phyloP scores from a whole-genome alignment of 37 sponge, comb jelly and placozoan genomes.

The Corticium candelabrum region DNA sequence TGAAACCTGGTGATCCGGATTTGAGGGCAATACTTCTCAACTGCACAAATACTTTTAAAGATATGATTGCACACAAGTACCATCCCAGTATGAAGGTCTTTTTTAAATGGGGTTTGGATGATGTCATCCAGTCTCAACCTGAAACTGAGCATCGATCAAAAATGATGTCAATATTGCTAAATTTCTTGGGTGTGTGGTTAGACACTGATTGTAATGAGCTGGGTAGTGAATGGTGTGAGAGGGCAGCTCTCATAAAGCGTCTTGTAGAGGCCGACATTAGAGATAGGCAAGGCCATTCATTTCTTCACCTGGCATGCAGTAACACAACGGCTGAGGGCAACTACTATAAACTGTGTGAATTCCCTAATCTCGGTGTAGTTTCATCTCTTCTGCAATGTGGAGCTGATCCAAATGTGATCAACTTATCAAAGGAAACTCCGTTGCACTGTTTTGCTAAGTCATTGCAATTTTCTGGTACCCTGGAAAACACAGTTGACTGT shows the following conservation, averaged over 20 bases:
- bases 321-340: not conserved
- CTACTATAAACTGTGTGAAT: not conserved
- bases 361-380: not conserved
- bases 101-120: not conserved
- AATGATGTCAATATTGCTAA: not conserved
- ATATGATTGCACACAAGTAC: not conserved
- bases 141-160: not conserved
- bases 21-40: not conserved
- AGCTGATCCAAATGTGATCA: not conserved
- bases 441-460: not conserved
- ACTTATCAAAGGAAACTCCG: not conserved
- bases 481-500: not conserved
- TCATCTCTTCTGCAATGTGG: not conserved
- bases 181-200: not conserved
- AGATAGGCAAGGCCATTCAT: not conserved
- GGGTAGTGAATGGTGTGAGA: not conserved
- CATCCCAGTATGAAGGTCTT: not conserved
- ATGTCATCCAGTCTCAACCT: not conserved
- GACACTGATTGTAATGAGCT: not conserved
- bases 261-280: not conserved
- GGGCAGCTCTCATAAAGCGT: not conserved
- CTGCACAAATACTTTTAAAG: not conserved
- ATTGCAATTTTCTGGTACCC: not conserved
- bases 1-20: not conserved
- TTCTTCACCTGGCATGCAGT: not conserved